phyloP scores from a whole-genome alignment of 2,113 vertebrate species.

The Semnopithecus entellus region DNA sequence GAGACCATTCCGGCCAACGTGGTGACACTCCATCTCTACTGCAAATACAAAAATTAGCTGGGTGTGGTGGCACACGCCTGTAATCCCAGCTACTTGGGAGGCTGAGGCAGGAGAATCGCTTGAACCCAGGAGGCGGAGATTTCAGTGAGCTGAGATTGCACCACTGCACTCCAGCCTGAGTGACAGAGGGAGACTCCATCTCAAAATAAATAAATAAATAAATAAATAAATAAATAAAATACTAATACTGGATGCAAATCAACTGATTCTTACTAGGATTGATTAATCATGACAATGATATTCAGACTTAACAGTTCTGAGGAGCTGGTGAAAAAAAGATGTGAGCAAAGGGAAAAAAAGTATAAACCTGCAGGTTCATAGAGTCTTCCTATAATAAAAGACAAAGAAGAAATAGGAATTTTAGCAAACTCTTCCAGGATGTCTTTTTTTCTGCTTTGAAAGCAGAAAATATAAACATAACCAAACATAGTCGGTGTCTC shows the following conservation, averaged over 20 bases:
- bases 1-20: no score
- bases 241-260: background rate
- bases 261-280: background rate
- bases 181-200: no score
- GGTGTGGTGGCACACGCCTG: no score
- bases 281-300: background rate
- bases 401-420: background rate
- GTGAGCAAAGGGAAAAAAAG: background rate
- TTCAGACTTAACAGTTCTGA: background rate
- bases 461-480: background rate
- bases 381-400: background rate
- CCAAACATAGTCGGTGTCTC: background rate
- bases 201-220: no score
- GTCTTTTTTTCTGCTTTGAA: background rate
- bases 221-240: no score
- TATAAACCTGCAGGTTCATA: background rate
- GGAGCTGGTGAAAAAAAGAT: background rate
- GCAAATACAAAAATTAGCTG: no score
- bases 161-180: no score
- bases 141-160: no score
- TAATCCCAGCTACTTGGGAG: no score
- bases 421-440: background rate
- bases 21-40: no score
- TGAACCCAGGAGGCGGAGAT: no score
- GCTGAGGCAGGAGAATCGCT: no score